A percentile compares a stretch with the other conserved stretches of the same genome.
phyloP scores from a whole-genome alignment of 2,113 vertebrate species.

The Protomyctophum bolini region DNA sequence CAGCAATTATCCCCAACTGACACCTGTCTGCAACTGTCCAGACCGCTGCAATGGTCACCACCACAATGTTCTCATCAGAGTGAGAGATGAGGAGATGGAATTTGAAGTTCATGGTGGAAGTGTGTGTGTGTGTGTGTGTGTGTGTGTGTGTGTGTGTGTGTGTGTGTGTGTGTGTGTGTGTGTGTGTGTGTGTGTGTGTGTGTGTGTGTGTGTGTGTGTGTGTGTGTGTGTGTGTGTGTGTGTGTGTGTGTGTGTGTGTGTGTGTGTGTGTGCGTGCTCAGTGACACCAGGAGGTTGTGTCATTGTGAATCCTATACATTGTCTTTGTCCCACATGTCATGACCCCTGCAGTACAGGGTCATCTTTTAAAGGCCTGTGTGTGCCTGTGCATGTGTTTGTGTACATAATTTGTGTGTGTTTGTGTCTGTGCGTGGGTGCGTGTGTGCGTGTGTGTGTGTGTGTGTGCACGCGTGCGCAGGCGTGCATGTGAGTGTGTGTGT shows the following conservation, averaged over 20 bases:
- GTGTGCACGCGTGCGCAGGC: no score
- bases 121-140: neutral
- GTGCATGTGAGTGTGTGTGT: slow-evolving; percentile 11
- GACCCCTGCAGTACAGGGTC: neutral
- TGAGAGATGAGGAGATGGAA: neutral
- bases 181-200: neutral
- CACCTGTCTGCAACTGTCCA: no score
- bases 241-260: neutral
- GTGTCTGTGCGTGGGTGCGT: neutral
- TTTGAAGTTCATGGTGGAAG: slow-evolving; percentile 5
- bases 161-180: slow-evolving; percentile 6
- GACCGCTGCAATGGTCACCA: no score
- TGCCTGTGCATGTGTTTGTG: neutral
- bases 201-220: slow-evolving; percentile 1
- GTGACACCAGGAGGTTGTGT: neutral
- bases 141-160: neutral
- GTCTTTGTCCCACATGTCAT: neutral
- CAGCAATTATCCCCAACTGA: no score
- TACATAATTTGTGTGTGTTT: neutral
- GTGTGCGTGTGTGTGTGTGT: neutral
- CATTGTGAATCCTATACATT: neutral
- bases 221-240: slow-evolving; percentile 7
- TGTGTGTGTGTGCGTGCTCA: neutral
- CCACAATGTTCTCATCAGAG: neutral
- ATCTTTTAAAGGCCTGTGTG: neutral